Percentiles rank a stretch among this genome's conserved stretches.
phyloP scores from a whole-genome alignment of 2,797 vertebrate species.

The Picus viridis region DNA sequence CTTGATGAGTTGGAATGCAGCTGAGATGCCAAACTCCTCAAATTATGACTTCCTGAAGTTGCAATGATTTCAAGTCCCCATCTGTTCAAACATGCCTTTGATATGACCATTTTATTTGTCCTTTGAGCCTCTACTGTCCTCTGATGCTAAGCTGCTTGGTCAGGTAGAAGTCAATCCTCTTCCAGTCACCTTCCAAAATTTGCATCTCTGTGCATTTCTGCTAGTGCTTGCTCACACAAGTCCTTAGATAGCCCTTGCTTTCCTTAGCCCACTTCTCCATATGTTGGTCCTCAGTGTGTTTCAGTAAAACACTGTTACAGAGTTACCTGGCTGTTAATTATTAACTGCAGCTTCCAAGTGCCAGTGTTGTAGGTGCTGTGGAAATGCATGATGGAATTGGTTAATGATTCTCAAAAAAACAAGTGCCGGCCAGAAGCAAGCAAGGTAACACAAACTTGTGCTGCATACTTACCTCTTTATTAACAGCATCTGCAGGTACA shows the following conservation, averaged over 20 bases:
- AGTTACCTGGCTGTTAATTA: background rate
- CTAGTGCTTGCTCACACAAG: accelerated
- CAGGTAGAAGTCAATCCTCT: background rate
- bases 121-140: background rate
- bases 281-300: background rate
- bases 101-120: background rate
- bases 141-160: background rate
- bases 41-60: background rate
- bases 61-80: background rate
- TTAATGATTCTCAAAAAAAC: background rate
- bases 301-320: background rate
- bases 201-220: background rate
- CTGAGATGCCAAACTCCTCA: background rate
- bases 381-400: background rate
- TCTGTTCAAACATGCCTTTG: background rate
- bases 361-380: background rate
- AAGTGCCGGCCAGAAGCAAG: background rate
- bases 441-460: background rate
- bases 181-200: background rate
- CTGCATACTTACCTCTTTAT: background rate
- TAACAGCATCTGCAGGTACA: background rate
- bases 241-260: background rate
- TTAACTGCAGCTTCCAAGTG: background rate
- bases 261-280: background rate
- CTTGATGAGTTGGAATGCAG: background rate